Evolutionary conservation across 1,140 invertebrate genomes (phyloP), one percentile per base, ranked within the genome.

Genomic region (Globodera ellingtonae): DNA sequence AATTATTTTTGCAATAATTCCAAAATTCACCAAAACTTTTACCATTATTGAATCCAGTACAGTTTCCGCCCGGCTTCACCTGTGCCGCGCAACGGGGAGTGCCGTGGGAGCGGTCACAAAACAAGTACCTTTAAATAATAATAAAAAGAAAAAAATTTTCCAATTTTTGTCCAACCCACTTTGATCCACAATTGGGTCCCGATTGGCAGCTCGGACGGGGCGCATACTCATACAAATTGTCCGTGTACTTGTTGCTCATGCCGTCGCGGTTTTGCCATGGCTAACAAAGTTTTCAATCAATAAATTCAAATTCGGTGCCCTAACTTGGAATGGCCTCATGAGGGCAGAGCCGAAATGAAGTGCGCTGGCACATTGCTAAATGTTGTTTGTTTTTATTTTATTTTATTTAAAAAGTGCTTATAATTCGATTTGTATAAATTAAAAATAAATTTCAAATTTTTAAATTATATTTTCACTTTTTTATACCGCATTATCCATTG

Each of bases 161-260:
- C 72, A 73, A 56, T 56, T 65, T 35, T 65, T 59, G 56, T 44
- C 10, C 72, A 24, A 48, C 50, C 74, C 18, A 77, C 46, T 52
- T 69, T 13, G 75, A 77, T 24, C 76, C 99, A 98, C 92, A 93
- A 95, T 81, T 93, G 93, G 66, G 97, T 96, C 79, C 92, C 93
- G 72, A 95, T 96, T 13, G 96, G 65, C 87, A 88, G 10, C 80
- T 79, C 56, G 87, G 87, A 15, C 87, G 67, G 21, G 88, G 85
- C 44, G 84, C 88, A 71, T 84, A 88, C 66, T 80, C 75, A 67
- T 84, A 88, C 79, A 88, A 59, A 56, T 88, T 88, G 67, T 89
- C 87, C n/a, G 87, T 88, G 83, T 89, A 89, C 5, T 79, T 76
- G 75, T 89, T 89, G 15, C 86, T 88, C 15, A 89, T 81, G 13